phyloP scores from a whole-genome alignment of 2,113 vertebrate genomes.

The Patagioenas fasciata region DNA sequence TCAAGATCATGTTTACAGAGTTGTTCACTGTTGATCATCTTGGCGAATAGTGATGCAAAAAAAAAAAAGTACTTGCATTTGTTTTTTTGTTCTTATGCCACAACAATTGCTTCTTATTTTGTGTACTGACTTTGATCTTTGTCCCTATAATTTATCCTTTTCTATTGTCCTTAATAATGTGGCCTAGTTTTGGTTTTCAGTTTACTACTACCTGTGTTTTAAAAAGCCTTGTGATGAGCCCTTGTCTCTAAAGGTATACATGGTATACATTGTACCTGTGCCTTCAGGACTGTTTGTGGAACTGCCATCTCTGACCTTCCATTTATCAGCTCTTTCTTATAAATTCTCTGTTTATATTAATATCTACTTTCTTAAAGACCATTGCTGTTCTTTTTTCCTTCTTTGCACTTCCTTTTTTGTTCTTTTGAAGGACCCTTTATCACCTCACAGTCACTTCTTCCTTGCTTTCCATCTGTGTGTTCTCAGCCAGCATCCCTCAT shows the following conservation, averaged over 20 bases:
- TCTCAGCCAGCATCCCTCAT: neutral
- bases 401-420: neutral
- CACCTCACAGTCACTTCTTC: neutral
- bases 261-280: neutral
- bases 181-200: neutral
- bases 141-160: neutral
- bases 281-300: neutral
- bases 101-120: neutral
- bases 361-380: neutral
- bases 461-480: neutral
- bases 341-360: neutral
- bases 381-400: neutral
- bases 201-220: neutral
- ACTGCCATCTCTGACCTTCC: neutral
- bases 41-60: neutral
- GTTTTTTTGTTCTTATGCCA: neutral
- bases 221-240: neutral
- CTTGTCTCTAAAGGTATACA: rapidly evolving
- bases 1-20: neutral
- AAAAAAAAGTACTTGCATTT: neutral
- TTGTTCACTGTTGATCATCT: neutral
- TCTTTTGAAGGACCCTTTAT: neutral
- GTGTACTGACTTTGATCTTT: neutral
- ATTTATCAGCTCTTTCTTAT: neutral
- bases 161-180: neutral